phyloP scores from a whole-genome alignment of 1,140 invertebrate species.

The Drosophila murphyi region DNA sequence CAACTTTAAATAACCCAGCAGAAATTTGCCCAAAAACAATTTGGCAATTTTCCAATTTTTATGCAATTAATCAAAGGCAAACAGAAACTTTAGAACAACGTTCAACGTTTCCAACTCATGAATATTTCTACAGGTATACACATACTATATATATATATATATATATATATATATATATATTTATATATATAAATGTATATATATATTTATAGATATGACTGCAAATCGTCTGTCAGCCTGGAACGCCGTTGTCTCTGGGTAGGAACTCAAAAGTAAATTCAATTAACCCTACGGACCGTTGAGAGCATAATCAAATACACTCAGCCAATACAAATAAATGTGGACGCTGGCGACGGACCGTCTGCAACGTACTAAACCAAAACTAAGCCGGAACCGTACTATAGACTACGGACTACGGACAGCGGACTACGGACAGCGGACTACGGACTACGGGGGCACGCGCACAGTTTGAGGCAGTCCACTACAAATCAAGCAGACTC shows the following conservation, averaged over 20 bases:
- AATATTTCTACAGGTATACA: slow-evolving; percentile 25
- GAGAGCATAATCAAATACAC: slow-evolving; percentile 80
- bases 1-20: slow-evolving; percentile 34
- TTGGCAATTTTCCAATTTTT: slow-evolving; percentile 54
- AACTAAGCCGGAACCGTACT: slow-evolving; percentile 34
- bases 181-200: slow-evolving; percentile 10
- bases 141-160: background rate
- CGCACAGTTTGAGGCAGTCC: slow-evolving; percentile 54
- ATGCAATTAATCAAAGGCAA: slow-evolving; percentile 56
- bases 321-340: slow-evolving; percentile 78
- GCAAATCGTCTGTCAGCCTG: slow-evolving; percentile 34
- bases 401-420: slow-evolving; percentile 30
- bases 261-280: slow-evolving; percentile 74
- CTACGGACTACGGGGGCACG: slow-evolving; percentile 41
- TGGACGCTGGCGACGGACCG: slow-evolving; percentile 37
- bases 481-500: slow-evolving; percentile 55
- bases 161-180: background rate
- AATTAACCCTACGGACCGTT: slow-evolving; percentile 80
- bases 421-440: slow-evolving; percentile 34
- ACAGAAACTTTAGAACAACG: slow-evolving; percentile 19
- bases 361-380: slow-evolving; percentile 34
- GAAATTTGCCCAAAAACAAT: slow-evolving; percentile 42
- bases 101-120: slow-evolving; percentile 22
- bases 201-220: slow-evolving; percentile 39
- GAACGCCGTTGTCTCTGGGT: slow-evolving; percentile 17